A percentile compares a stretch with the other conserved stretches of the same genome.
These are phyloP conservation scores for Zalophus californianus DNA, from an alignment of 2,797 vertebrate genomes.

Conservation along the genomic window DNA sequence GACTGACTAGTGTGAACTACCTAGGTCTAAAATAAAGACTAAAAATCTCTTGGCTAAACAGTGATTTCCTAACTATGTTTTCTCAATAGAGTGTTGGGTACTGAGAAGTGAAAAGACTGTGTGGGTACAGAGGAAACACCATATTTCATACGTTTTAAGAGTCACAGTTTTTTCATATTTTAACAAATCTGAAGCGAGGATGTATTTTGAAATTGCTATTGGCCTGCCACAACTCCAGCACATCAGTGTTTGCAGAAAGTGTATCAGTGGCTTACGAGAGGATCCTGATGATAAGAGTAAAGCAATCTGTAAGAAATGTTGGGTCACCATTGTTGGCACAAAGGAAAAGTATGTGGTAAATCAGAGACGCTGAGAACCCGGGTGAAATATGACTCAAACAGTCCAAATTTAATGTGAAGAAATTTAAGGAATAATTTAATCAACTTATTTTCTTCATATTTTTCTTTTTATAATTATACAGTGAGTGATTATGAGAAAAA, in stretches of 20 bases:
- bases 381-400: not conserved
- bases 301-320: not conserved
- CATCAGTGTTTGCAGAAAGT: not conserved
- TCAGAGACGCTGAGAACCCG: not conserved
- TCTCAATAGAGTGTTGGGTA: not conserved
- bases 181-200: not conserved
- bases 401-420: not conserved
- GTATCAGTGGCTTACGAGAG: not conserved
- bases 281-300: not conserved
- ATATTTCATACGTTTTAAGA: not conserved
- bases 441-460: not conserved
- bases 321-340: not conserved
- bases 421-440: not conserved
- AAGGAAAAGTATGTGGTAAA: not conserved
- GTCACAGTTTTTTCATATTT: not conserved
- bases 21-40: not conserved
- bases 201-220: not conserved
- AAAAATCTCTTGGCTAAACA: not conserved
- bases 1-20: not conserved
- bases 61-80: not conserved
- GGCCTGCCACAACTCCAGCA: not conserved
- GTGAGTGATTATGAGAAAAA: not conserved
- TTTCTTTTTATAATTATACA: not conserved
- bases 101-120: not conserved
- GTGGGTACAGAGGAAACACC: not conserved